Percentiles rank a stretch among this genome's conserved stretches.
Evolutionary conservation across 2,113 vertebrate genomes (phyloP).

Genomic region (Leiothrix lutea): DNA sequence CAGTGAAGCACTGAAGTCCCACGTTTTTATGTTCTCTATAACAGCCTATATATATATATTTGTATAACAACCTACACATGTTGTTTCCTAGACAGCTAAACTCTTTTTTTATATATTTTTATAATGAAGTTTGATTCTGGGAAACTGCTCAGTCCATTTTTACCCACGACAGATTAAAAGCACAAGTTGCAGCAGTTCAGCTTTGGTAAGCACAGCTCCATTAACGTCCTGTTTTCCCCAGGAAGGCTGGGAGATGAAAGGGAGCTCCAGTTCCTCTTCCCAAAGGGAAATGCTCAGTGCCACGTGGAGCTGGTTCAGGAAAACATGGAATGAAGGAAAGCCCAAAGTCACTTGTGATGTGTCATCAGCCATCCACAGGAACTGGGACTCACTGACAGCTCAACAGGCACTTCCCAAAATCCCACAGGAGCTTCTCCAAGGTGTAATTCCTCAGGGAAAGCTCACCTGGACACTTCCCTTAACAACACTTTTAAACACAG

Average conservation of each 20-base stretch:
- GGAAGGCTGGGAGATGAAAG: conserved; percentile 18
- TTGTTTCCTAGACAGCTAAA: background rate
- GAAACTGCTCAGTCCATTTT: background rate
- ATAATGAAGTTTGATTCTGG: background rate
- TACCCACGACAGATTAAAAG: background rate
- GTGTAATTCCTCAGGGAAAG: background rate
- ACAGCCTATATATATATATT: background rate
- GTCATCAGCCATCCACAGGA: background rate
- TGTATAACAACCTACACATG: background rate
- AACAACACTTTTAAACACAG: background rate
- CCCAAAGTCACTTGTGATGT: background rate
- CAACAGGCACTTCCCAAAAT: background rate
- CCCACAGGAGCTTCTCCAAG: background rate
- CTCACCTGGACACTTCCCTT: background rate
- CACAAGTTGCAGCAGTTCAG: background rate
- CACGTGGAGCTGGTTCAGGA: background rate
- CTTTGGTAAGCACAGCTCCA: background rate
- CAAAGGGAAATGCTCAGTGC: background rate
- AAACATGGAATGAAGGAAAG: background rate
- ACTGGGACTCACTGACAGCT: background rate
- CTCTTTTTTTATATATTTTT: background rate
- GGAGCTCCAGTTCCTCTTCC: background rate
- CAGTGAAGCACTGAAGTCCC: background rate
- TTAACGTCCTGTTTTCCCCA: background rate
- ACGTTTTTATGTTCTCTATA: background rate